Base-by-base conservation (phyloP, 2,888 invertebrate genomes). In the Unio pictorum region DNA sequence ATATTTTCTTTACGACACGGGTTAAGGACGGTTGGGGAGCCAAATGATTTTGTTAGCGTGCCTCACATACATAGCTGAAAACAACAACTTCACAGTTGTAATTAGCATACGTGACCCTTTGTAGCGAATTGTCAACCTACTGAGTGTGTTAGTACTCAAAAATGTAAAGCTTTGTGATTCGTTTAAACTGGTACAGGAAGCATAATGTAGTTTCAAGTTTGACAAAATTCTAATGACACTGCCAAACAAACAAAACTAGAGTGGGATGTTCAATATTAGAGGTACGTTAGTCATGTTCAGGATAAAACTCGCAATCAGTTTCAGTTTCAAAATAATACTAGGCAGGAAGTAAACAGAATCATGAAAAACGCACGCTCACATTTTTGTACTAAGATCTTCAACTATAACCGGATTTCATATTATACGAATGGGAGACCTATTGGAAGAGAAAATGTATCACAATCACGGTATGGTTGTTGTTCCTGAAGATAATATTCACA, bases 1-100 rank as follows among this genome's bases (percentile, higher is more conserved):
- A 28, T 23, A 34, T 34, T 34, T 34, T 7, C 34, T 34, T 34
- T 34, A 7, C 34, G 6, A 34, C 7, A 34, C 34, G 6, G 7
- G 34, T 1, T 6, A 63, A 58, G 79, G 77, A 6, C 56, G 74
- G 15, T 63, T 79, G 30, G 75, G 79, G 4, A 77, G 77, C 60
- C 75, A 75, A 64, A 71, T 79, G 72, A 77, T 79, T 61, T 74
- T 76, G 67, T 66, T 75, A 20, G 79, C 79, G 15, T 71, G 70
- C 15, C 57, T 79, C 63, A 60, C 73, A 7, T 77, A 77, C 7
- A 73, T 76, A 28, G 75, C 79, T 8, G 45, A 58, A 6, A 45
- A 7, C 3, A 68, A 70, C 30, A 67, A 73, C 30, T 68, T 68
- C 26, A 59, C 60, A 11, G 61, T 73, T 20, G 72, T 78, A 45